Percentiles rank a stretch among this genome's conserved stretches.
These are phyloP conservation scores for Callimorpha dominula DNA, from an alignment of 2,888 invertebrate species.

Conservation along the genomic window DNA sequence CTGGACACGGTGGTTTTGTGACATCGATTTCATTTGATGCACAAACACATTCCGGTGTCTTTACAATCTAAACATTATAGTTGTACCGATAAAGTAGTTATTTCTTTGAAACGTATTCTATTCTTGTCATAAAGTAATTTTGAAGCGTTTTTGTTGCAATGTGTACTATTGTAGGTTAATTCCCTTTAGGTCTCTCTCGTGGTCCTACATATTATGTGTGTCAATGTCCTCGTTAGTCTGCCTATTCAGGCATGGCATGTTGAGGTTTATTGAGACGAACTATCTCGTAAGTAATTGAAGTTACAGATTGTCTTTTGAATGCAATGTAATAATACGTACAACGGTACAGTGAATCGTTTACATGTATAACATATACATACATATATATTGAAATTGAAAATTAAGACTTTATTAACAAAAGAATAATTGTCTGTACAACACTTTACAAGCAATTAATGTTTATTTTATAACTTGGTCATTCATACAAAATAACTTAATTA, in stretches of 20 bases:
- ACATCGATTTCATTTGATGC: constrained; percentile 50
- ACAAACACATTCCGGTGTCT: constrained; percentile 24
- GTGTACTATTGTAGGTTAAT: constrained; percentile 50
- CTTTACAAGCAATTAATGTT: too few species aligned
- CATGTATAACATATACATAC: background rate
- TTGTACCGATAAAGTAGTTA: constrained; percentile 3
- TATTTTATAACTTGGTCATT: too few species aligned
- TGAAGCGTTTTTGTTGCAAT: constrained; percentile 48
- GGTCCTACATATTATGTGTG: constrained; percentile 44
- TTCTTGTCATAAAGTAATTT: constrained; percentile 41
- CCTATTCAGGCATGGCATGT: constrained; percentile 34
- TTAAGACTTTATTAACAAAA: too few species aligned
- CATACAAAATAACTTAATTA: too few species aligned
- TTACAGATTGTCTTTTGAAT: constrained; percentile 29
- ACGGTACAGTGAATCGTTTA: background rate
- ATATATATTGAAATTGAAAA: background rate
- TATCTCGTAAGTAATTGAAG: constrained; percentile 29
- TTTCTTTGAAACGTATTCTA: constrained; percentile 13
- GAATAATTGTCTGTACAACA: background rate
- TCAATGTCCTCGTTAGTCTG: constrained; percentile 44
- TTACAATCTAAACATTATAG: constrained; percentile 19
- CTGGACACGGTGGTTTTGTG: constrained; percentile 42
- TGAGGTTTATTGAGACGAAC: constrained; percentile 21
- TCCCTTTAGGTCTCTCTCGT: constrained; percentile 44
- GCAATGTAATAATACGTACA: constrained; percentile 19